Conservation (phyloP, 2,113 vertebrate species). For the Grallaria varia region DNA sequence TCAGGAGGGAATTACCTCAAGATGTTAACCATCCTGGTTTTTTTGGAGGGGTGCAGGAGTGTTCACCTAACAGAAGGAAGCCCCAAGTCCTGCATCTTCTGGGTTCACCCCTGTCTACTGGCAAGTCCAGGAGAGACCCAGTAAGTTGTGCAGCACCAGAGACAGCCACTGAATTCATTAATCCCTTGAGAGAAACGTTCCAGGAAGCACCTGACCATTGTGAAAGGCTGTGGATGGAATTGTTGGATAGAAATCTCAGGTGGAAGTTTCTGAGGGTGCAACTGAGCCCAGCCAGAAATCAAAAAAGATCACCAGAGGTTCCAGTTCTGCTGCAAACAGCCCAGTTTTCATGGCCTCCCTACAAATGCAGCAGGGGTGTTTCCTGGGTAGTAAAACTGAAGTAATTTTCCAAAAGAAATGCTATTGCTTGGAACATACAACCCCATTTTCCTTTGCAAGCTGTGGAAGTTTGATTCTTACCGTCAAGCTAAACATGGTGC, state of each 20-base stretch:
- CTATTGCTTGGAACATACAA: neutral
- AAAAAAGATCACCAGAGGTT: neutral
- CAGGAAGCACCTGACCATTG: accelerated
- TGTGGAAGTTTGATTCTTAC: neutral
- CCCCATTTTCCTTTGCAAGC: neutral
- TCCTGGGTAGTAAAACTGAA: neutral
- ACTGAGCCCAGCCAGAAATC: neutral
- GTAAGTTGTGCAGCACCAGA: neutral
- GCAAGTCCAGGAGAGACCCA: neutral
- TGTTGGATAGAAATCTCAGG: neutral
- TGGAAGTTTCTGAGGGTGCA: neutral
- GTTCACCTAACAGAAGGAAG: neutral
- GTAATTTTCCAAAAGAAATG: neutral
- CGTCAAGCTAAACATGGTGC: neutral
- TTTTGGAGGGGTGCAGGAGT: neutral
- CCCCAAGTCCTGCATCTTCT: neutral
- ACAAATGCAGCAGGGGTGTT: neutral
- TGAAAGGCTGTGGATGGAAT: neutral
- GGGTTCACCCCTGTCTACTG: neutral
- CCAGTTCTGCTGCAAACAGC: neutral
- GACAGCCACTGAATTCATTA: accelerated
- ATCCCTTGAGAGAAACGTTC: neutral
- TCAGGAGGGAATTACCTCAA: neutral
- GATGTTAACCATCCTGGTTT: neutral
- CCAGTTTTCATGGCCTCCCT: neutral